Base-by-base conservation (phyloP, 2,888 invertebrate genomes). In the Drosophila tanythrix region DNA sequence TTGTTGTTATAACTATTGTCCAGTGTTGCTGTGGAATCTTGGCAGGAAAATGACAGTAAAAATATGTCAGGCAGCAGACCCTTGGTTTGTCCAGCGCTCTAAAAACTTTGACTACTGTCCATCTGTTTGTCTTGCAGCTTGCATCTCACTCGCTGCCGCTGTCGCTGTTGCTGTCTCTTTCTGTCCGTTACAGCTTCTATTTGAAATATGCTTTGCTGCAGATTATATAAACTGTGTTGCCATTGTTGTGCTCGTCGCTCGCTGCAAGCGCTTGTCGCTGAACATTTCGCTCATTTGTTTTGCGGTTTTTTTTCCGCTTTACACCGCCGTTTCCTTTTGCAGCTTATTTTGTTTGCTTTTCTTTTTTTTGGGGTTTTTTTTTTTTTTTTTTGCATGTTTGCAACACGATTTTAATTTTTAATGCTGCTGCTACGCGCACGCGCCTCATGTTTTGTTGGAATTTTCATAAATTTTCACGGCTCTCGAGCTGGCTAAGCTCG, bases 251-350 rank as follows among this genome's bases (percentile, higher is more conserved):
- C 33, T 58, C 59, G 71, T 58, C 59, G 71, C 56, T 61, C 59
- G 71, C 56, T 61, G 77, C 65, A 73, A 73, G 73, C 73, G 61
- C 76, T 72, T 76, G 69, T 82, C 69, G 73, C 78, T 74, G 69
- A 59, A 50, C 82, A 82, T 86, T 88, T 86, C 76, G 80, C 82
- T 84, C 89, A 87, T 85, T 85, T 85, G 87, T 80, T 82, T 79
- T 84, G 89, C 73, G 85, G 87, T 83, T 82, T 78, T 77, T 48
- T 25, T 55, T 18, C 1, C n/a, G 15, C 21, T 53, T 21, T 52
- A 8, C 25, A 8, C 2, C 46, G 4, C 4, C 21, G 15, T 15
- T 46, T 46, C 21, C 46, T 25, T 46, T 46, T 15, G 21, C 46
- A 25, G 46, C 21, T 46, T 46, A 46, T 46, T 46, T 15, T 46